Evolutionary conservation across 2,888 invertebrate species (phyloP), one percentile per base, ranked within the genome.

Genomic region (Xestia c-nigrum): DNA sequence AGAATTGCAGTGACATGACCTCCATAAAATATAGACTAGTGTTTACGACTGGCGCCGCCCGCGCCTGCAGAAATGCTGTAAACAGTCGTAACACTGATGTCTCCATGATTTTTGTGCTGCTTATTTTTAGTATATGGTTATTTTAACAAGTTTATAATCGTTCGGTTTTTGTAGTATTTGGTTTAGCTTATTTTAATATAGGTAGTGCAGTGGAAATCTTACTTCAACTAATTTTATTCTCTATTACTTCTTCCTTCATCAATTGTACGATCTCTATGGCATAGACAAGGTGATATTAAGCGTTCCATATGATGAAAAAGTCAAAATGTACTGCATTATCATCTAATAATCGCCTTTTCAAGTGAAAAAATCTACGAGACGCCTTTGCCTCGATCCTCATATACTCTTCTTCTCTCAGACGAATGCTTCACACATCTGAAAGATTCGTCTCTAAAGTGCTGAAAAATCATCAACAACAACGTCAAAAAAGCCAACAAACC

Each of bases 401-500:
- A 38, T 38, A 61, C 61, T 59, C 4, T 10, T 31, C 19, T 61
- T n/a, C n/a, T n/a, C n/a, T n/a, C n/a, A n/a, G n/a, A n/a, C n/a
- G n/a, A n/a, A n/a, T 31, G 61, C 5, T 38, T 19, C 19, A 61
- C 5, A 9, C 10, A 61, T 31, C 19, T 16, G 5, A 71, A 71
- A 61, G 31, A 47, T 69, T 52, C 0, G 21, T 4, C 12, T 46
- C 10, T 6, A 65, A 68, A 78, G 67, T 46, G 72, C n/a, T 55
- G 61, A 64, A 81, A 70, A 70, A 67, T 19, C 52, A 78, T 73
- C 43, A 69, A 46, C n/a, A 72, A 59, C 3, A 46, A 31, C 57
- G 67, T 72, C 66, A 75, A 43, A 69, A 63, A 68, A 61, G 21
- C 43, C 24, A 90, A 90, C 89, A 90, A 83, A 83, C 91, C 90